Percentiles rank a stretch among this genome's conserved stretches.
These are phyloP conservation scores for Pituophis catenifer DNA, from an alignment of 2,113 vertebrate genomes.

Conservation along the genomic window DNA sequence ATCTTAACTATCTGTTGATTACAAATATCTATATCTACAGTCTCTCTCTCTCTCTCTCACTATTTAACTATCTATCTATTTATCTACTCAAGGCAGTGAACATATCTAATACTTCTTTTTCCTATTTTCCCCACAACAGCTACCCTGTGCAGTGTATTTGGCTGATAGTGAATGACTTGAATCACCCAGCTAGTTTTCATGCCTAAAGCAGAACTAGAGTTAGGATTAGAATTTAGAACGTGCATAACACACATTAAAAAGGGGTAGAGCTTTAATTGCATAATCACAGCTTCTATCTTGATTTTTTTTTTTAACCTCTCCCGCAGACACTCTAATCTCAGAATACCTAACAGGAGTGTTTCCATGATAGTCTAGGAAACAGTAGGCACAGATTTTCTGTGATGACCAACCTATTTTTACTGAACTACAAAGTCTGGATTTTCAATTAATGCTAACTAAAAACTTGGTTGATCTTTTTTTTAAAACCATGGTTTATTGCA, in stretches of 20 bases:
- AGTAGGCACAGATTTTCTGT: background rate
- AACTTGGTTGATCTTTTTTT: background rate
- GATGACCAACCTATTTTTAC: background rate
- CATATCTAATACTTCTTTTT: background rate
- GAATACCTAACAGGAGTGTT: background rate
- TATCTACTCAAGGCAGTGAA: background rate
- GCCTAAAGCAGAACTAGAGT: background rate
- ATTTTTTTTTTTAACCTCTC: background rate
- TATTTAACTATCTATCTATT: too few relatives aligned
- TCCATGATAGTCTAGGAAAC: background rate
- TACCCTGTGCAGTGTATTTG: background rate
- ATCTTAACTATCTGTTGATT: too few relatives aligned
- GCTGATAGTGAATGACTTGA: background rate
- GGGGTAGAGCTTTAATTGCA: background rate
- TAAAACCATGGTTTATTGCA: background rate
- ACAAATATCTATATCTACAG: too few relatives aligned
- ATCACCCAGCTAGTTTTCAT: background rate
- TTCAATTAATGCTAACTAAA: background rate
- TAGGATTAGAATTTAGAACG: background rate
- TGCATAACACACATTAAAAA: background rate
- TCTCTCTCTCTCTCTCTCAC: too few relatives aligned
- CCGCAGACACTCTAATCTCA: background rate
- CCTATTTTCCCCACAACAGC: background rate
- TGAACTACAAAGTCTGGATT: background rate
- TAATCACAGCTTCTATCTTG: background rate